Conservation (phyloP, 2,113 vertebrate species). For the Ameiurus melas region DNA sequence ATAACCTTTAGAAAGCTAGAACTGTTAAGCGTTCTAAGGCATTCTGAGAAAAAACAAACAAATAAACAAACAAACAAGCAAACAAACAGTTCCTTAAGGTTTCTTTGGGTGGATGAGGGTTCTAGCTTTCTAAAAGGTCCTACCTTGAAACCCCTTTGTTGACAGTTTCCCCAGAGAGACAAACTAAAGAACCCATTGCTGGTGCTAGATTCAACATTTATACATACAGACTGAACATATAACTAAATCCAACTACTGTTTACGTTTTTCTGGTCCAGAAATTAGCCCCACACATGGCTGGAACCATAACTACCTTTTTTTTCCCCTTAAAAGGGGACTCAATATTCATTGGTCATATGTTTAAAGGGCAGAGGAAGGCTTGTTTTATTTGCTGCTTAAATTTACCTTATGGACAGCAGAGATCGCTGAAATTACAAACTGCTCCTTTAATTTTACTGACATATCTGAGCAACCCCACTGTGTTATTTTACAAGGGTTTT, state of each 20-base stretch:
- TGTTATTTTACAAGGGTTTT: neutral
- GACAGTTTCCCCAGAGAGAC: neutral
- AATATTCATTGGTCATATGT: neutral
- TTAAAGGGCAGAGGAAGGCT: neutral
- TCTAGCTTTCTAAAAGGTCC: neutral
- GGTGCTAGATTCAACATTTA: neutral
- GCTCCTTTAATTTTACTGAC: neutral
- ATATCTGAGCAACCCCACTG: neutral
- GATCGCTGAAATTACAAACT: neutral
- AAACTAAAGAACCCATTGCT: neutral
- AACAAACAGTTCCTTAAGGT: neutral
- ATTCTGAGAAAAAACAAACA: neutral
- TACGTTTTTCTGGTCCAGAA: neutral
- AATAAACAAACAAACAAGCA: neutral
- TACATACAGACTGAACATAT: neutral
- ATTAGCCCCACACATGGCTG: neutral
- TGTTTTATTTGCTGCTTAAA: neutral
- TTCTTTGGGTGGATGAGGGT: neutral
- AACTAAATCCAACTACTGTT: neutral
- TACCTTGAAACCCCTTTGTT: neutral
- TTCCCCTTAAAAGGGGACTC: neutral
- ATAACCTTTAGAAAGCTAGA: neutral
- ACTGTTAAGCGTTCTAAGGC: too few species aligned
- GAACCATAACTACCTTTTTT: neutral
- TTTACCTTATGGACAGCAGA: neutral